Evolutionary conservation across 2,888 invertebrate species (phyloP).

Genomic region (Vesta saturnalis): DNA sequence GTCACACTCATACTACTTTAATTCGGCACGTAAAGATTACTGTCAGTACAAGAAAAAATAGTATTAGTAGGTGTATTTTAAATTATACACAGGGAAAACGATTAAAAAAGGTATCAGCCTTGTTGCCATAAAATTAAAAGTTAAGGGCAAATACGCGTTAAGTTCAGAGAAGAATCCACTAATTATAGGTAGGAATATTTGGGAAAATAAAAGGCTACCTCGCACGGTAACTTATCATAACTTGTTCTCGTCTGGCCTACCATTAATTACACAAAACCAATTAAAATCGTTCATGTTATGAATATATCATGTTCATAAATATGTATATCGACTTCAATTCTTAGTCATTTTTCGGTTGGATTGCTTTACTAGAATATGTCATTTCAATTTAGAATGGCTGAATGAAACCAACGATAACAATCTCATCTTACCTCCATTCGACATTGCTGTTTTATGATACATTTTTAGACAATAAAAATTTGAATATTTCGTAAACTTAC

Average conservation of each 20-base stretch:
- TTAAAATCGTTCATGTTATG: conserved; percentile 56
- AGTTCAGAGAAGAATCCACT: conserved; percentile 36
- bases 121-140: conserved; percentile 31
- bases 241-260: conserved; percentile 44
- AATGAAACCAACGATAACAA: conserved; percentile 23
- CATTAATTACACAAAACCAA: conserved; percentile 54
- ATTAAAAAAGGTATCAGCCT: conserved; percentile 28
- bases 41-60: no score
- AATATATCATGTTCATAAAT: conserved; percentile 56
- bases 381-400: conserved; percentile 45
- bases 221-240: conserved; percentile 42
- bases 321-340: conserved; percentile 52
- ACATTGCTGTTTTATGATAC: no score
- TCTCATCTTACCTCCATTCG: conserved; percentile 31
- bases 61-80: no score
- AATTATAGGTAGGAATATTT: conserved; percentile 41
- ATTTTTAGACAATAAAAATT: no score
- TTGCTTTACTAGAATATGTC: conserved; percentile 50
- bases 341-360: conserved; percentile 55
- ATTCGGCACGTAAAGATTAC: no score
- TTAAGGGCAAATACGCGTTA: conserved; percentile 28
- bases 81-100: conserved; percentile 6
- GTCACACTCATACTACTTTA: no score
- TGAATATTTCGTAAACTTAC: no score
- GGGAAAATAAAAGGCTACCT: conserved; percentile 41